A percentile compares a stretch with the other conserved stretches of the same genome.
These are phyloP conservation scores for Leuciscus waleckii DNA, from an alignment of 2,797 vertebrate genomes.

Conservation along the genomic window DNA sequence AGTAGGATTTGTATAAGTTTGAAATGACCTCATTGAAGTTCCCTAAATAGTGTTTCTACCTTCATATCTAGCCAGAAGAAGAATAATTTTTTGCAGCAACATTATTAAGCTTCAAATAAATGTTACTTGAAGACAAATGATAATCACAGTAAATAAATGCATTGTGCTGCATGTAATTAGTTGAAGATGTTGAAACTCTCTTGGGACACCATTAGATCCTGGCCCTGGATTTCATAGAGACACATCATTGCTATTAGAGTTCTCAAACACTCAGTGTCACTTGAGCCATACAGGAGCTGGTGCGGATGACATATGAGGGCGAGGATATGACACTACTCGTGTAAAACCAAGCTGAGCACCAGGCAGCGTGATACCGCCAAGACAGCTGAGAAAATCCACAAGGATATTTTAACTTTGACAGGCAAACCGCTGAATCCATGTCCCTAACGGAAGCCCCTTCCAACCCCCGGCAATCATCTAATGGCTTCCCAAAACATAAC, in stretches of 20 bases:
- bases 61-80: neutral
- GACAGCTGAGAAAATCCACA: constrained; percentile 67
- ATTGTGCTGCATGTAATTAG: neutral
- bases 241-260: constrained; percentile 47
- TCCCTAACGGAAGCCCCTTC: constrained; percentile 31
- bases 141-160: neutral
- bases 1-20: neutral
- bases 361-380: constrained; percentile 42
- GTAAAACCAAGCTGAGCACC: constrained; percentile 43
- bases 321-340: constrained; percentile 48
- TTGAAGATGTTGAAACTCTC: constrained; percentile 15
- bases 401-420: constrained; percentile 65
- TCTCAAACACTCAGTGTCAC: constrained; percentile 41
- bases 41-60: neutral
- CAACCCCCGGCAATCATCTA: constrained; percentile 14
- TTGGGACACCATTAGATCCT: constrained; percentile 24
- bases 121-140: neutral
- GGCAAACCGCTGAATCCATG: constrained; percentile 53
- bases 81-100: neutral
- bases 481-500: constrained; percentile 28
- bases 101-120: constrained; percentile 2
- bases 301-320: constrained; percentile 42
- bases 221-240: constrained; percentile 38
- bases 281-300: constrained; percentile 36
- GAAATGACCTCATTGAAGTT: neutral